Conservation (phyloP, 2,888 invertebrate species). For the Oscheius sp. region DNA sequence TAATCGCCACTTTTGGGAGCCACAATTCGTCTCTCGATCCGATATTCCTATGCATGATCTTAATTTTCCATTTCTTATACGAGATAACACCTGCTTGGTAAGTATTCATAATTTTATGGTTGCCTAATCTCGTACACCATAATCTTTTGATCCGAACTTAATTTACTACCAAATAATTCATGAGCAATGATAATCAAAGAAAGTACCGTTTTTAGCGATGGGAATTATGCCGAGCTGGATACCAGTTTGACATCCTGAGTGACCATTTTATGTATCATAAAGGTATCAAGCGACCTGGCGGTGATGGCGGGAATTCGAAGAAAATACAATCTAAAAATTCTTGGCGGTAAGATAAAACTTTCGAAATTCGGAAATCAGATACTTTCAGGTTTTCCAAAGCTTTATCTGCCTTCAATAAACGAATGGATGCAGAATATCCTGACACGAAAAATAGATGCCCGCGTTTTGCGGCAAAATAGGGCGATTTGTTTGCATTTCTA, state of each 20-base stretch:
- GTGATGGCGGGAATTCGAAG: not conserved
- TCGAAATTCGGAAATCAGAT: not conserved
- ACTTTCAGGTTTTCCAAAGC: conserved; percentile 13
- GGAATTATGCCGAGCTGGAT: conserved; percentile 41
- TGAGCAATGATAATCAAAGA: too few relatives aligned
- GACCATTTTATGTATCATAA: conserved; percentile 40
- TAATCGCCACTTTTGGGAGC: conserved; percentile 31
- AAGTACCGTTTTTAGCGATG: conserved; percentile 31
- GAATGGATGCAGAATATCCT: not conserved
- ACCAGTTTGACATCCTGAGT: conserved; percentile 29
- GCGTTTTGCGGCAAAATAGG: too few relatives aligned
- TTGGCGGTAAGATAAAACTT: not conserved
- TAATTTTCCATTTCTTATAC: conserved; percentile 34
- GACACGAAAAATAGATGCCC: not conserved
- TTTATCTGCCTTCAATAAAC: not conserved
- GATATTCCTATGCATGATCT: conserved; percentile 38
- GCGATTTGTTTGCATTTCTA: too few relatives aligned
- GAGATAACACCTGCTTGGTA: conserved; percentile 40
- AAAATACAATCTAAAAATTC: too few relatives aligned
- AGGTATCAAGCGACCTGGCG: conserved; percentile 33
- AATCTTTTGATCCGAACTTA: too few relatives aligned
- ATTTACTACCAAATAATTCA: too few relatives aligned
- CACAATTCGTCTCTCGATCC: conserved; percentile 38
- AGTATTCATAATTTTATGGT: not conserved
- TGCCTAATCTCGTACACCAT: too few relatives aligned